These are phyloP conservation scores for Malurus alboscapulatus DNA, from an alignment of 2,113 vertebrate species.

Conservation along the genomic window DNA sequence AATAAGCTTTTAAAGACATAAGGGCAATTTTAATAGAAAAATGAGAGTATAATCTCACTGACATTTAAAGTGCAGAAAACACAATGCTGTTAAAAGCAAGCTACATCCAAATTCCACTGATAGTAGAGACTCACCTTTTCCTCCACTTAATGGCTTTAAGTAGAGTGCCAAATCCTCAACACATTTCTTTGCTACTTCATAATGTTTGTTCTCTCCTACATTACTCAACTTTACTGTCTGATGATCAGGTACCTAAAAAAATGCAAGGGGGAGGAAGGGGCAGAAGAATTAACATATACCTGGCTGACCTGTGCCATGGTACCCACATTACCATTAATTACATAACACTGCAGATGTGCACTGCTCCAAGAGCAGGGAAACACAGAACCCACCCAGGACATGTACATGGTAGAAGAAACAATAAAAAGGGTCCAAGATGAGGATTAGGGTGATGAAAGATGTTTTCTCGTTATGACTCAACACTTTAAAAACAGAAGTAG, in stretches of 20 bases:
- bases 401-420: accelerated
- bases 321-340: neutral
- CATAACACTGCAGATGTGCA: constrained; percentile 30
- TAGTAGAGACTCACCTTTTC: constrained; percentile 83
- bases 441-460: neutral
- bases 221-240: constrained; percentile 87
- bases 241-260: constrained; percentile 84
- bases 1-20: neutral
- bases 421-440: neutral
- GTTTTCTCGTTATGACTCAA: neutral
- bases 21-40: neutral
- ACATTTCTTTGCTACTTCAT: constrained; percentile 90
- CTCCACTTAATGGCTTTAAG: constrained; percentile 90
- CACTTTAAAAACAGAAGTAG: neutral
- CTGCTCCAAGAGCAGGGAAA: neutral
- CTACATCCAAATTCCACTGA: neutral
- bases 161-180: constrained; percentile 95
- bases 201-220: constrained; percentile 87
- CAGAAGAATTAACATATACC: neutral
- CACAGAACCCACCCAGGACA: neutral
- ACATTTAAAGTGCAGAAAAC: neutral
- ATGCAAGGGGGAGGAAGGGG: neutral
- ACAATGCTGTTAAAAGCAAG: neutral
- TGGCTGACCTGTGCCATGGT: neutral
- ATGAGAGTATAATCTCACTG: neutral